Evolutionary conservation across 2,888 invertebrate genomes (phyloP).

Genomic region (Torymus texanus): DNA sequence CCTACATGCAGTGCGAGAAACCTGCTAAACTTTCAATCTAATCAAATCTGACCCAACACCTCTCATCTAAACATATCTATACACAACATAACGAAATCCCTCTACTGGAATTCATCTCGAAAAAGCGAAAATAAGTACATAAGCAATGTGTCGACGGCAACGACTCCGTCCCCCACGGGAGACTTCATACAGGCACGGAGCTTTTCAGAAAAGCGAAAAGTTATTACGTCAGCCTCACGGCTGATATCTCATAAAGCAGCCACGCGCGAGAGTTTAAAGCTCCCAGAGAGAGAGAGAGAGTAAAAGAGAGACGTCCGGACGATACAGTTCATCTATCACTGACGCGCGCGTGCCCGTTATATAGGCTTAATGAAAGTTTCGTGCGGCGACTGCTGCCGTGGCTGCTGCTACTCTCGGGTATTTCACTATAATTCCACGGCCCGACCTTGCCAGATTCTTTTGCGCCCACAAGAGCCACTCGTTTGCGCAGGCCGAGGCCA

Average conservation of each 20-base stretch:
- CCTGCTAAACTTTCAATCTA: no score
- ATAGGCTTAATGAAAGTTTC: slow-evolving; percentile 16
- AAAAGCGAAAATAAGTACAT: slow-evolving; percentile 10
- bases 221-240: slow-evolving; percentile 17
- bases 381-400: no score
- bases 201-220: slow-evolving; percentile 26
- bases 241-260: slow-evolving; percentile 36
- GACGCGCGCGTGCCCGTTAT: not conserved
- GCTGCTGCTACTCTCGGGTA: no score
- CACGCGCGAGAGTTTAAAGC: slow-evolving; percentile 17
- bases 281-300: not conserved
- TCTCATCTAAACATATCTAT: no score
- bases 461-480: no score
- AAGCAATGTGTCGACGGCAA: not conserved
- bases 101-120: no score
- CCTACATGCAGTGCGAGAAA: no score
- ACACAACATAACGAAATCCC: no score
- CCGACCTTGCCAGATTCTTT: no score
- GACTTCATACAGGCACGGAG: not conserved
- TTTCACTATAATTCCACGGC: not conserved
- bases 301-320: not conserved
- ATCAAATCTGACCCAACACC: no score
- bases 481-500: no score
- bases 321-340: slow-evolving; percentile 11
- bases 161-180: not conserved